Conservation (phyloP, 2,113 vertebrate species). For the Nansenia antarctica region DNA sequence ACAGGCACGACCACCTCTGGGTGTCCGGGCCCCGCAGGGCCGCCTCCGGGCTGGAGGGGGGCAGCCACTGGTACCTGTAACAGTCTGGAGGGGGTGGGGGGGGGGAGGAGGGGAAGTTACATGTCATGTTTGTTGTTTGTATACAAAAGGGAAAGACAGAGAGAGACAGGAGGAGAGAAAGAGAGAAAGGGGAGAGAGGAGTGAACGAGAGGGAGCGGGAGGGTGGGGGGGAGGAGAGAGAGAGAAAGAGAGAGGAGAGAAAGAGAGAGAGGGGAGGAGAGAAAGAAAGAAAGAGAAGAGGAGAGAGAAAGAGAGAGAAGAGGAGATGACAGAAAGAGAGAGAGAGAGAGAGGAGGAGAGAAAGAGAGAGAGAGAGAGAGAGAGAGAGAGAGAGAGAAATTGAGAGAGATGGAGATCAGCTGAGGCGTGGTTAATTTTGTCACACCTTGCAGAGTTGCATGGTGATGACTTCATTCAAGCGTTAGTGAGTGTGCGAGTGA, state of each 20-base stretch:
- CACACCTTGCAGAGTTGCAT: background rate
- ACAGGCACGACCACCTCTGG: conserved; percentile 82
- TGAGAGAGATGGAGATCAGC: background rate
- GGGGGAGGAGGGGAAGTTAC: background rate
- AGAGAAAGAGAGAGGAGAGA: no score
- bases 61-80: conserved; percentile 82
- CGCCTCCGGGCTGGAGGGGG: conserved; percentile 64
- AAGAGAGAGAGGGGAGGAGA: no score
- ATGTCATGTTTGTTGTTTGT: background rate
- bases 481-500: conserved; percentile 1
- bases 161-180: no score
- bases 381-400: background rate
- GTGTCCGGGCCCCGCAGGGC: conserved; percentile 82
- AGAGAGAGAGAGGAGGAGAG: conserved; percentile 7
- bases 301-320: no score
- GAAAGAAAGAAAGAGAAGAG: no score
- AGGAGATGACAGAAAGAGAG: no score
- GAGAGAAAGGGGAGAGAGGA: no score
- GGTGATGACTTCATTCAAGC: background rate
- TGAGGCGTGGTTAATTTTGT: background rate
- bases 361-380: conserved; percentile 4
- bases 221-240: no score
- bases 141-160: no score
- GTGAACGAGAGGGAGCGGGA: no score
- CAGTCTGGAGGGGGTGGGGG: conserved; percentile 76